Base-by-base conservation (phyloP, 2,888 invertebrate species). In the Laspeyria flexula region DNA sequence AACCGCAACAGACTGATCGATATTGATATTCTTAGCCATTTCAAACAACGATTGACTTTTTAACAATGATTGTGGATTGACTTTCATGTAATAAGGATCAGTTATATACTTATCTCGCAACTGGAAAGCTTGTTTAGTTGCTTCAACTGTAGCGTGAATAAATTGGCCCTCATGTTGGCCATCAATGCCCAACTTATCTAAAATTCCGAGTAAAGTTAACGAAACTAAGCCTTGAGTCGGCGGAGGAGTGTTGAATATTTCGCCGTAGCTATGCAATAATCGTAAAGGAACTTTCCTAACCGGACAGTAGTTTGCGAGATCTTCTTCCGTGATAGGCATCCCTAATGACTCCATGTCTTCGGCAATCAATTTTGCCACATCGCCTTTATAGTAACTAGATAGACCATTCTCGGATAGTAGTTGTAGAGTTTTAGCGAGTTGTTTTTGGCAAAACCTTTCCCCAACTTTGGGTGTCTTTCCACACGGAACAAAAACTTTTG, bases 191-290 rank as follows among this genome's bases (percentile, higher is more conserved):
- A 90, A 72, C 52, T 81, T 79, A 29, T 91, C 89, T 57, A 90
- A 70, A 12, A 90, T 77, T 25, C 86, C 88, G 31, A 90, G 80
- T 49, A 91, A 77, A 5, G 80, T 69, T 33, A 91, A 62, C 0
- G 90, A 90, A 56, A 84, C 80, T 60, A 86, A 55, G 3, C 91
- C 91, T 71, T 90, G 90, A n/a, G 91, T 85, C n/a, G 91, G 91
- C 27, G 91, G 89, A 23, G 90, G 90, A 53, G 80, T 60, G 59
- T 91, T 90, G 40, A 76, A 86, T 44, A 91, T 35, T 43, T 86
- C 85, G 0, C 88, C 90, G 34, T 78, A 66, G 30, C 74, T 80
- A 47, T 88, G 90, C 23, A 70, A 43, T 50, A 89, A 66, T 56
- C 77, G 70, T 60, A 91, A 63, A 29, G 90, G 88, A 47, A 56